Base-by-base conservation (phyloP, 1,140 invertebrate species). In the Dryas iulia region DNA sequence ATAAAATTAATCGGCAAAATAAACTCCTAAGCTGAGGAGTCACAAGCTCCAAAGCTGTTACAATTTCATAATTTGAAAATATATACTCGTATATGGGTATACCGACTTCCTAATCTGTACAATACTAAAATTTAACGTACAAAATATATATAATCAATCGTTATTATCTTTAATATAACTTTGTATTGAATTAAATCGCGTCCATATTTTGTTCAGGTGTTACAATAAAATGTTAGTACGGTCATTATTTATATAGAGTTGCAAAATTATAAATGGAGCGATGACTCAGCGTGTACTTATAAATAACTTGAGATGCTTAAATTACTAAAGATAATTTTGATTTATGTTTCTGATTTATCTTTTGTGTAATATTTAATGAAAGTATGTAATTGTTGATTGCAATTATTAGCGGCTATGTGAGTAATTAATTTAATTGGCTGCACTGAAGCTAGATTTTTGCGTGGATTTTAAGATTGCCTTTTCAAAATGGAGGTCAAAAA, bases 401-500 rank as follows among this genome's bases (percentile, higher is more conserved):
- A 47, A 47, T 21, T 47, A 47, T 47, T 18, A 10, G 39, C 18
- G 8, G 18, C 1, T 21, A 47, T 47, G 14, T 10, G 21, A 6
- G 8, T 21, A 21, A 47, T 47, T 47, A 10, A 21, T 47, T 21
- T 47, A 47, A 47, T 47, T 47, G 7, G 0, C 1, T 11, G 18
- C 7, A 47, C 18, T 21, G 18, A 21, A 47, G 5, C 31, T 2
- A 3, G 5, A 57, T 21, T 35, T 57, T 52, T 28, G 18, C 12
- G 12, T 57, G 33, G 24, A 28, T 30, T 47, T 28, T 33, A 35
- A 10, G n/a, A 31, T 54, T 18, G 52, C 35, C 60, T 59, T 69
- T 71, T 62, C 30, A 67, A 47, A 58, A 72, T 66, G 66, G 65
- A 76, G 74, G 76, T 66, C 66, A 71, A 69, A 67, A 28, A 67